Conservation (phyloP, 2,888 invertebrate genomes). For the Sericinus montela region DNA sequence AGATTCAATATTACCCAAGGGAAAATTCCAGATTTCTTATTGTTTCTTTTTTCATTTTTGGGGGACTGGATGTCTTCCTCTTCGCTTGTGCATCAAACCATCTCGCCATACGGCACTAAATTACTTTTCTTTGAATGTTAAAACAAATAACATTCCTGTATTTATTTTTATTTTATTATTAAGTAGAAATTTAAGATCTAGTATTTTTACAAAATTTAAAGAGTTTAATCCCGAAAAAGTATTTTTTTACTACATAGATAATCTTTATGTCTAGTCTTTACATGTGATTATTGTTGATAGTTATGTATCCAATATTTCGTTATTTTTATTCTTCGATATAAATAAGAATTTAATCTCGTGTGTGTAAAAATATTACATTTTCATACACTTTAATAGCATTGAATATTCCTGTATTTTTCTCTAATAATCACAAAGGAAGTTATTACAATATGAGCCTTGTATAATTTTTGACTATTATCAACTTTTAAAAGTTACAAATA, state of each 20-base stretch:
- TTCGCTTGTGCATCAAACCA: too few relatives aligned
- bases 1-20: too few relatives aligned
- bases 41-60: too few relatives aligned
- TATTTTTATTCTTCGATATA: background rate
- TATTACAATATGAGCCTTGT: background rate
- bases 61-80: too few relatives aligned
- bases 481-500: too few relatives aligned
- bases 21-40: too few relatives aligned
- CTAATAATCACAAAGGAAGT: background rate
- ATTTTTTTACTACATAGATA: slow-evolving; percentile 11
- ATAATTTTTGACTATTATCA: background rate
- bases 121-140: background rate
- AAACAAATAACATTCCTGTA: slow-evolving; percentile 4
- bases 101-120: background rate
- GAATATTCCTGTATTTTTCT: background rate
- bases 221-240: background rate
- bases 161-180: background rate
- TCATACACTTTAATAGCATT: background rate
- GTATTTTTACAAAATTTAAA: slow-evolving; percentile 11
- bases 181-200: background rate
- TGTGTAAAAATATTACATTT: background rate
- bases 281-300: background rate
- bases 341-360: background rate
- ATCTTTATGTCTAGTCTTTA: slow-evolving; percentile 6
- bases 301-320: slow-evolving; percentile 1